Percentiles rank a stretch among this genome's conserved stretches.
These are phyloP conservation scores for Stegastes partitus DNA, from an alignment of 2,113 vertebrate genomes.

Conservation along the genomic window DNA sequence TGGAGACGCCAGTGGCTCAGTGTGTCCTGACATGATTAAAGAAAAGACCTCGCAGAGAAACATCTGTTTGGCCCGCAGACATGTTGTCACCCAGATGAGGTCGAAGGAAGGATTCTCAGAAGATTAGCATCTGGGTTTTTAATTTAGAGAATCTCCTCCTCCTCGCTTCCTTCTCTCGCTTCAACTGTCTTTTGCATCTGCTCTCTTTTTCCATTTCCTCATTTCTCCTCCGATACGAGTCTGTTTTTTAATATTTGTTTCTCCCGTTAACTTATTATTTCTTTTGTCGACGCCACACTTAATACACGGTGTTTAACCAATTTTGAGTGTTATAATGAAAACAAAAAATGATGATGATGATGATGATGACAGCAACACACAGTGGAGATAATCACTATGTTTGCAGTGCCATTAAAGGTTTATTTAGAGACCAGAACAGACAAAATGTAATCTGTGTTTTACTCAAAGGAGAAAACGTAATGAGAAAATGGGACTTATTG, in stretches of 20 bases:
- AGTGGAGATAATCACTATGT: slow-evolving; percentile 57
- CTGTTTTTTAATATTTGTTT: neutral
- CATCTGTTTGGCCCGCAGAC: slow-evolving; percentile 74
- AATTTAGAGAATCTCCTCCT: slow-evolving; percentile 45
- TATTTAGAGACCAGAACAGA: slow-evolving; percentile 52
- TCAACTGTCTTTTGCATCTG: slow-evolving; percentile 12
- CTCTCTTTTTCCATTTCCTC: slow-evolving; percentile 3
- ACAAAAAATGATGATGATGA: slow-evolving; percentile 12
- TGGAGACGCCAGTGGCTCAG: slow-evolving; percentile 55
- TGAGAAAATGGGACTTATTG: slow-evolving; percentile 65
- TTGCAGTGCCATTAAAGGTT: slow-evolving; percentile 49
- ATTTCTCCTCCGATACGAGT: neutral
- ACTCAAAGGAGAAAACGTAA: slow-evolving; percentile 61
- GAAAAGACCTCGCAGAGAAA: slow-evolving; percentile 67
- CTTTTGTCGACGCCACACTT: slow-evolving; percentile 1
- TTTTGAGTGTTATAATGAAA: slow-evolving; percentile 35
- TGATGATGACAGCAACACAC: slow-evolving; percentile 29
- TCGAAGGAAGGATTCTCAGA: slow-evolving; percentile 53
- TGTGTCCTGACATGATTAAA: slow-evolving; percentile 68
- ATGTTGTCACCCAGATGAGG: slow-evolving; percentile 68
- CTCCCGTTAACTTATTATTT: neutral
- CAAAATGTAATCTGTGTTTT: slow-evolving; percentile 53
- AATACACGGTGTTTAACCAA: slow-evolving; percentile 39
- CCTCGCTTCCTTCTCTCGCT: slow-evolving; percentile 13
- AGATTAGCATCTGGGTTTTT: slow-evolving; percentile 70